Base-by-base conservation (phyloP, 1,140 invertebrate genomes). In the Scaptomyza hsui region DNA sequence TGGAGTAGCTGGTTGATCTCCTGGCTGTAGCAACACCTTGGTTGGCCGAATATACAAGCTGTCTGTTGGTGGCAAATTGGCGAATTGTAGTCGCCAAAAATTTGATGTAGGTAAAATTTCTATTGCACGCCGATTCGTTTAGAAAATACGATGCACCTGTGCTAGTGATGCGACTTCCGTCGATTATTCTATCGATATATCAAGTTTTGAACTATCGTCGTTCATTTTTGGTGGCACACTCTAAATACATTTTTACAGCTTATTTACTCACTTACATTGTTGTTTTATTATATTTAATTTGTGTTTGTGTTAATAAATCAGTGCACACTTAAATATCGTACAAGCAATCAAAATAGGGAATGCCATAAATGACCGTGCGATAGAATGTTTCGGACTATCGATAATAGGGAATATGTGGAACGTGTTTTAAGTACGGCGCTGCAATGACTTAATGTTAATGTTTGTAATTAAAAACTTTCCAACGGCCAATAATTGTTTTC, bases 141-240 rank as follows among this genome's bases (percentile, higher is more conserved):
- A 56, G 67, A 59, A 49, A 70, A 70, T 49, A 70, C 67, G 60
- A 64, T 70, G 60, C 67, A 70, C 67, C 67, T 70, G 67, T 64
- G 60, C 1, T 70, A 70, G 51, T 0, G 51, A 26, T 63, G 67
- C 29, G 18, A 16, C 24, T 41, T 7, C n/a, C 12, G n/a, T 21
- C 24, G 24, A 55, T 49, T 3, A 0, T 4, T 1, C 4, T 56
- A 64, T 64, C 67, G 67, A 70, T 64, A 56, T 35, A 12, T 18
- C 15, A 16, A 15, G 18, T 18, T 16, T 15, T 9, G 21, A 6
- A 19, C 13, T 29, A 12, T 4, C 47, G 24, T 39, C 18, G 35
- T n/a, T n/a, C n/a, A 53, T 53, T 13, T 47, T 15, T 26, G n/a
- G 37, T 13, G 4, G 13, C 1, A 39, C 12, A 3, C 12, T 4